Percentiles rank a stretch among this genome's conserved stretches.
These are phyloP conservation scores for Sebastes schlegelii DNA, from an alignment of 2,113 vertebrate species.

Conservation along the genomic window DNA sequence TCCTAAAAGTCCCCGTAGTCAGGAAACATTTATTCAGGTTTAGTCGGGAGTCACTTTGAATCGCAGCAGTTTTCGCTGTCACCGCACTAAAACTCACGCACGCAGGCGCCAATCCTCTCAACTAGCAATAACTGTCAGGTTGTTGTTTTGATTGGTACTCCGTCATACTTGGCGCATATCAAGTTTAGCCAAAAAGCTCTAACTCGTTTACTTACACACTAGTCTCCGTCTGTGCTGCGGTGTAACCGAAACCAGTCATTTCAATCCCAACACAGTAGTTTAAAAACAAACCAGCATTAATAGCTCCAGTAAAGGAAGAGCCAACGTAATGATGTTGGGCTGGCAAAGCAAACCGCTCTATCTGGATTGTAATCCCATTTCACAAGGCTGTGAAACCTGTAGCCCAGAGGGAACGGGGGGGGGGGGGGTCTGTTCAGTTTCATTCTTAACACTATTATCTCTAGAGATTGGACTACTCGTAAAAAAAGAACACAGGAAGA, in stretches of 20 bases:
- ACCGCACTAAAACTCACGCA: conserved; percentile 26
- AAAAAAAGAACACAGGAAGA: conserved; percentile 3
- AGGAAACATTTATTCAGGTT: conserved; percentile 45
- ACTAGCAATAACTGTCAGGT: conserved; percentile 55
- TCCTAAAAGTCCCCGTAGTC: neutral
- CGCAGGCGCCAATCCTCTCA: conserved; percentile 30
- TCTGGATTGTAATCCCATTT: conserved; percentile 51
- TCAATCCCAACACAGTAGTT: conserved; percentile 66
- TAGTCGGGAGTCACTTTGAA: conserved; percentile 24
- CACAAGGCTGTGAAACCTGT: conserved; percentile 50
- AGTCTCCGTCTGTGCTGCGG: conserved; percentile 64
- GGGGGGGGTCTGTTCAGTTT: conserved; percentile 1
- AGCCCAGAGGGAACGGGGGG: neutral
- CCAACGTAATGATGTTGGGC: conserved; percentile 54
- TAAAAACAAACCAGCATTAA: conserved; percentile 74
- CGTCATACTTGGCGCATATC: conserved; percentile 48
- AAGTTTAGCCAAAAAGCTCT: conserved; percentile 55
- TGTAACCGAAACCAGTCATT: conserved; percentile 71
- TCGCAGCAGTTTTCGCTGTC: conserved; percentile 30
- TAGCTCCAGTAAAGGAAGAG: conserved; percentile 67
- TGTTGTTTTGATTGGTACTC: conserved; percentile 56
- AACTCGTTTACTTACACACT: conserved; percentile 63
- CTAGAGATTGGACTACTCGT: conserved; percentile 5
- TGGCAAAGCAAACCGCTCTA: conserved; percentile 50
- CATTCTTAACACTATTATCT: neutral